Base-by-base conservation (phyloP, 2,113 vertebrate genomes). In the Micromys minutus region DNA sequence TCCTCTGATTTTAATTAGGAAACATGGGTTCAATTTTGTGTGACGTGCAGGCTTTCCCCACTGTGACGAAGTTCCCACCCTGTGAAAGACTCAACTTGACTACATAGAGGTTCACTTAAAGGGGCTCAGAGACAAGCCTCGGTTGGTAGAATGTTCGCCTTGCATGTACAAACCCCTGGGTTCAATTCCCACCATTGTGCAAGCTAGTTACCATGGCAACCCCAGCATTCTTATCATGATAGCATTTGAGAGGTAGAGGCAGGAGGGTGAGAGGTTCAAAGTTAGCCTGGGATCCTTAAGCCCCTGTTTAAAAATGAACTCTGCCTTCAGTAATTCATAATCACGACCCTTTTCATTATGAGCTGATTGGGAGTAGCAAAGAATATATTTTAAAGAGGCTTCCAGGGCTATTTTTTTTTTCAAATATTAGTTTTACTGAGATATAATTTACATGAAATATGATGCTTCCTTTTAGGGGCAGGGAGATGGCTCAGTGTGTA, bases 1-100 rank as follows among this genome's bases (percentile, higher is more conserved):
- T 90, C 29, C 16, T 90, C 81, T 13, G 31, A 42, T 93, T 93
- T 84, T 47, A 72, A 86, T 65, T 61, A 86, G 59, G n/a, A 86
- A 79, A 71, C 24, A 12, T 7, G 24, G 47, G 42, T 59, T 76
- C 52, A 26, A 6, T 86, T 94, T 63, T 31, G 17, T 59, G 15
- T 87, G 55, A 36, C 24, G 17, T 11, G 42, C 26, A 45, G 22
- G 52, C n/a, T 26, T 45, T 80, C 39, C 52, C 19, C 50, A 5
- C 11, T 45, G 31, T 31, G 50, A 34, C 50, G 71, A n/a, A 52
- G 7, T 17, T 34, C 36, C n/a, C 57, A 72, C 12, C 5, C 1
- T 55, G 86, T 76, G 24, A 91, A 86, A 52, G 76, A 47, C 65
- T 63, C 15, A 26, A 3, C 67, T 92, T 65, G 47, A 34, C 24